Evolutionary conservation across 2,797 vertebrate species (phyloP), one percentile per base, ranked within the genome.

Genomic region (Hydrophis major): DNA sequence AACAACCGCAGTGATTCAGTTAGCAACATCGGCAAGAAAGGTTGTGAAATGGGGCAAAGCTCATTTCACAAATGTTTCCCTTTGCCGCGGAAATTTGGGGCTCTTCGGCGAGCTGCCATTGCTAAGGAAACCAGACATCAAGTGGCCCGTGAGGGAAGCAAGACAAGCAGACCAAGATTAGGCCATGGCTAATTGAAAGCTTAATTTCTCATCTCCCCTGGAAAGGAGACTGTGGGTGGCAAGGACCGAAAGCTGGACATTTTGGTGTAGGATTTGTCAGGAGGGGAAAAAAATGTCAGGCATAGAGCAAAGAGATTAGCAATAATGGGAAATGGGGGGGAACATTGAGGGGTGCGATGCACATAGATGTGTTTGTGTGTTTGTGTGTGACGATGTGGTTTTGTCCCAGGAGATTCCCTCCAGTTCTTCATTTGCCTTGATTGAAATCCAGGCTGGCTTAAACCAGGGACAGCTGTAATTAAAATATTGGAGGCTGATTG

Each of bases 121-220:
- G 95, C 95, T 95, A 96, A 94, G 95, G 96, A 97, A 97, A 95
- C 94, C 90, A 55, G 93, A 89, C 95, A 96, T 95, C 86, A 94
- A 93, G 86, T 93, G 94, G 94, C 94, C 88, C 53, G 27, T 89
- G 3, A 12, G 78, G 0, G 56, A 55, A 22, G 4, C 92, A 93
- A 61, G 89, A 92, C 57, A 90, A 90, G 94, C 90, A 94, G 94
- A 96, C 95, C 94, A 86, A 95, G 95, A 96, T 95, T 96, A 95
- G 94, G 94, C 87, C 95, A 12, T 92, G 95, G 96, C 95, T 96
- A 96, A 97, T 96, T 96, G 96, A 95, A 97, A 96, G 96, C 50
- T 97, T 97, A 96, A 97, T 88, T 95, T 95, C 95, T 96, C 96
- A 93, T 96, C 96, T 96, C 95, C 56, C 0, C 28, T 14, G 27